Evolutionary conservation across 2,797 vertebrate genomes (phyloP).

Genomic region (Phoxinus dragarum): DNA sequence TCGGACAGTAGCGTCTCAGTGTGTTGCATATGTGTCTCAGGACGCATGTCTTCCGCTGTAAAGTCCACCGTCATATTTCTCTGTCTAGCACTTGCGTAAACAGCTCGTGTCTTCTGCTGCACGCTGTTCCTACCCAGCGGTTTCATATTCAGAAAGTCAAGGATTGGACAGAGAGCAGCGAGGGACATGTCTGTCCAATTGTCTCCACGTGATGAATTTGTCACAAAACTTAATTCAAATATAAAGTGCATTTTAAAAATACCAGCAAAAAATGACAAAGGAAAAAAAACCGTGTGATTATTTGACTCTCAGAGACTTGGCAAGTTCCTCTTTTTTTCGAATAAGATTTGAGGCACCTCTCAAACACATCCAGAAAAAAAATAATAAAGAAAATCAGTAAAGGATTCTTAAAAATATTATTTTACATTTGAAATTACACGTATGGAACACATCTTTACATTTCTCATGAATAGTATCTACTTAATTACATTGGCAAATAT

Average conservation of each 20-base stretch:
- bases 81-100: constrained; percentile 11
- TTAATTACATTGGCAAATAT: constrained; percentile 88
- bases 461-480: constrained; percentile 83
- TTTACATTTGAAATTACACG: constrained; percentile 90
- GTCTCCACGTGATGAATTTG: constrained; percentile 41
- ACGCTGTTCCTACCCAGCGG: not conserved
- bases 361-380: constrained; percentile 54
- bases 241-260: constrained; percentile 68
- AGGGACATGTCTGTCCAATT: constrained; percentile 34
- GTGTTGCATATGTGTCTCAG: constrained; percentile 33
- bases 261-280: constrained; percentile 41
- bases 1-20: constrained; percentile 10
- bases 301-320: constrained; percentile 51
- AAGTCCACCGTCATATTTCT: not conserved
- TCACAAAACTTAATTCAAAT: constrained; percentile 61
- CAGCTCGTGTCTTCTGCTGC: constrained; percentile 9
- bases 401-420: constrained; percentile 90
- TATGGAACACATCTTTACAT: constrained; percentile 91
- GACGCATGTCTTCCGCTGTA: not conserved
- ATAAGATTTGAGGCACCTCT: constrained; percentile 57
- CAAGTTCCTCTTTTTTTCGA: constrained; percentile 53
- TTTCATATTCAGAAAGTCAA: not conserved
- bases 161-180: constrained; percentile 39
- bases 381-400: constrained; percentile 68
- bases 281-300: constrained; percentile 42